These are phyloP conservation scores for Catocala nupta DNA, from an alignment of 2,888 invertebrate species.

Conservation along the genomic window DNA sequence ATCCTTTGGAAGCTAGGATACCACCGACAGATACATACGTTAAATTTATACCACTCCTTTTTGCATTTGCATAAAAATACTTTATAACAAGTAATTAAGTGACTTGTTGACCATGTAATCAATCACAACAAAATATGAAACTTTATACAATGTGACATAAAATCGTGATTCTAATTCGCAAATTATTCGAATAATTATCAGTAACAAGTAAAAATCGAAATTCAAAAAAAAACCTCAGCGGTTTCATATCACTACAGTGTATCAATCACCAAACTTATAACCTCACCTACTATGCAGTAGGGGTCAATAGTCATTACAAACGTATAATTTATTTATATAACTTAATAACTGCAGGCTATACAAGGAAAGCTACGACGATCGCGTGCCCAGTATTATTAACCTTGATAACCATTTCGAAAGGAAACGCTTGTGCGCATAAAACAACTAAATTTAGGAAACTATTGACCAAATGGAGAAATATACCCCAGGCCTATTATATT, in stretches of 20 bases:
- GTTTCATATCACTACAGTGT: not conserved
- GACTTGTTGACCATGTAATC: no score
- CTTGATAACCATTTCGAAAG: constrained; percentile 28
- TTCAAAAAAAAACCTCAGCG: no score
- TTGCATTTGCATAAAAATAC: no score
- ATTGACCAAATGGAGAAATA: constrained; percentile 23
- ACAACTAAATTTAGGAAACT: constrained; percentile 21
- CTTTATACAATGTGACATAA: no score
- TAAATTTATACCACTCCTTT: no score
- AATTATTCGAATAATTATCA: no score
- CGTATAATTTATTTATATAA: not conserved
- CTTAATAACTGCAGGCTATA: not conserved
- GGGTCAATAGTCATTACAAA: not conserved
- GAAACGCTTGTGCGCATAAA: constrained; percentile 27
- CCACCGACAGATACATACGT: no score
- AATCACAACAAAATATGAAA: no score
- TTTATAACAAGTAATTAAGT: no score
- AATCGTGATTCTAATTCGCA: no score
- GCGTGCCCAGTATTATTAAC: constrained; percentile 42
- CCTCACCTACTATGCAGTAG: not conserved
- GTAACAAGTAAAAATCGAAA: no score
- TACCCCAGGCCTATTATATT: constrained; percentile 7
- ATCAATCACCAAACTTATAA: not conserved
- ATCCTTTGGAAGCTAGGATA: no score
- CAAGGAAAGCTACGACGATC: constrained; percentile 17